A percentile compares a stretch with the other conserved stretches of the same genome.
These are phyloP conservation scores for Addax nasomaculatus DNA, from an alignment of 2,113 vertebrate species.

Conservation along the genomic window DNA sequence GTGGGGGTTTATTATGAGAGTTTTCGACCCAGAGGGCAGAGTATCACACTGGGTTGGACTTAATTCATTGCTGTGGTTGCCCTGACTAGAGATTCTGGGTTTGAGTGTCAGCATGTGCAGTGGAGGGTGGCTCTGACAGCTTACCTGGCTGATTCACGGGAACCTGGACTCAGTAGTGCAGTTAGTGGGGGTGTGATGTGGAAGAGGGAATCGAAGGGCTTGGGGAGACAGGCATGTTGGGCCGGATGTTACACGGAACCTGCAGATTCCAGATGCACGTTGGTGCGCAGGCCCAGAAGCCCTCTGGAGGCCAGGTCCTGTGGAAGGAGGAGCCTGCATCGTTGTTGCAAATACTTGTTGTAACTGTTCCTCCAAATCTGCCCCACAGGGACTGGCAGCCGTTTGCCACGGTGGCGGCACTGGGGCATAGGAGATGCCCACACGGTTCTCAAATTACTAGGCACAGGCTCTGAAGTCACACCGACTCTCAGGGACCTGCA, in stretches of 20 bases:
- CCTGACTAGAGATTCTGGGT: not conserved
- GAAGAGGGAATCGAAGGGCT: not conserved
- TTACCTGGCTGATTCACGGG: not conserved
- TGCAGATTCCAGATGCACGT: not conserved
- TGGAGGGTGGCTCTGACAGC: too few species aligned
- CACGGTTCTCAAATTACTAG: not conserved
- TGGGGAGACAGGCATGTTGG: not conserved
- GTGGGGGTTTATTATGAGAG: not conserved
- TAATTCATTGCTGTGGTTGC: too few species aligned
- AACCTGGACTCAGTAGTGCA: not conserved
- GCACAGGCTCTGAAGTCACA: not conserved
- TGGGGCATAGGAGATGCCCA: not conserved
- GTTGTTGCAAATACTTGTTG: too few species aligned
- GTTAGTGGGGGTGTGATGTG: not conserved
- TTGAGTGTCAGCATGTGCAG: not conserved
- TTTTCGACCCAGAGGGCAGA: not conserved
- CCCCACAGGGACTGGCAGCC: not conserved
- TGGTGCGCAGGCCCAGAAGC: not conserved
- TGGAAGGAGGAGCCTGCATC: not conserved
- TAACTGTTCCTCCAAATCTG: not conserved
- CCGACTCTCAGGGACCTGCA: not conserved
- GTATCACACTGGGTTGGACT: not conserved
- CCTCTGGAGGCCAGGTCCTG: not conserved
- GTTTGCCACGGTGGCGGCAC: not conserved
- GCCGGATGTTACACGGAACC: rapidly evolving